Evolutionary conservation across 1,140 invertebrate species (phyloP).

Genomic region (Drosophila pandora): DNA sequence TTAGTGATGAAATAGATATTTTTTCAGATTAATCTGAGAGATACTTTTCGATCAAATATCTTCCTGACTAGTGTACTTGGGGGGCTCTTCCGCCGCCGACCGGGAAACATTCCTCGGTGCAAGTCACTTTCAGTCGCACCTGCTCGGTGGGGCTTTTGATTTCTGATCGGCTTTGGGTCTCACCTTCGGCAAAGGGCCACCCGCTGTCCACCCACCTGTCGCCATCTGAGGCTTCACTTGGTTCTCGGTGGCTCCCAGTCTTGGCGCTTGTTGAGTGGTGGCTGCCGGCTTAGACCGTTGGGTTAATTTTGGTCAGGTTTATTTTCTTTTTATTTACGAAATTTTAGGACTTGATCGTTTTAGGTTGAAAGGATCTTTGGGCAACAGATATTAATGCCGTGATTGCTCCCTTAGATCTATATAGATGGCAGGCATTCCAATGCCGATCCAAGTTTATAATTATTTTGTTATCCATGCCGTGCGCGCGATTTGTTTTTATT

Average conservation of each 20-base stretch:
- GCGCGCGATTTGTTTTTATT: conserved; percentile 54
- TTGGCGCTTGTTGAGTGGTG: background rate
- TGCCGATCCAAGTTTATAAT: conserved; percentile 25
- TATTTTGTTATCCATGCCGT: conserved; percentile 34
- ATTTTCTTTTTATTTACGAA: too few species aligned
- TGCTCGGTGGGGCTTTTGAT: conserved; percentile 37
- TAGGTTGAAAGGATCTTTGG: conserved; percentile 3
- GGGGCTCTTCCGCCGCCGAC: conserved; percentile 7
- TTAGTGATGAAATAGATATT: too few species aligned
- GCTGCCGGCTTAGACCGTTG: background rate
- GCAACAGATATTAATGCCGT: too few species aligned
- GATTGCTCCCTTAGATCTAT: too few species aligned
- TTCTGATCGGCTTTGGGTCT: conserved; percentile 40
- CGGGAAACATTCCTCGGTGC: conserved; percentile 23
- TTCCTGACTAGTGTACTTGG: conserved; percentile 34
- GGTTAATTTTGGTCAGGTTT: conserved; percentile 1
- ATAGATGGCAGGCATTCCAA: background rate
- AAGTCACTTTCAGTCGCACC: conserved; percentile 36
- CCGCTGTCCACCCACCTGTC: conserved; percentile 45
- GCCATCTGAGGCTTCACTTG: conserved; percentile 21
- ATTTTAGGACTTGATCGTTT: background rate
- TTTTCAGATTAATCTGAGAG: too few species aligned
- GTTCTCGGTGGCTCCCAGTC: background rate
- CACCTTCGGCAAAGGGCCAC: conserved; percentile 20
- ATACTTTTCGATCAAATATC: conserved; percentile 5